These are phyloP conservation scores for Morus bassanus DNA, from an alignment of 2,797 vertebrate species.

Conservation along the genomic window DNA sequence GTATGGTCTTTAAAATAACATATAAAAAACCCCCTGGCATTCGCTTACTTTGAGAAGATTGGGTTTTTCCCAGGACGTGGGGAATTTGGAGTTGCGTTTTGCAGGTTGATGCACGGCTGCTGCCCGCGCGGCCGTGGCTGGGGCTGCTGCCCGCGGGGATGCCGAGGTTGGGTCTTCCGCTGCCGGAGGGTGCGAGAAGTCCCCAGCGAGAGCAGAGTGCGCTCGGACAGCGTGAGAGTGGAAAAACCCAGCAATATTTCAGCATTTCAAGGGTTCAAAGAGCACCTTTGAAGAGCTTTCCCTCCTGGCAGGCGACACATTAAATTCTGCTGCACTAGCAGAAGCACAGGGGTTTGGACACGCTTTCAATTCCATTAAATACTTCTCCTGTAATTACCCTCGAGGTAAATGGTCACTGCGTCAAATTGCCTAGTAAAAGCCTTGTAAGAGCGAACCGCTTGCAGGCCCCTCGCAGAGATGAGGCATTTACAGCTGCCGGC, in stretches of 20 bases:
- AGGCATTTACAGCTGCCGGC: background rate
- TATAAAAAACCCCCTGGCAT: background rate
- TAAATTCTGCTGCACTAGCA: conserved; percentile 43
- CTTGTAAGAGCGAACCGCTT: background rate
- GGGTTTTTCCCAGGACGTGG: background rate
- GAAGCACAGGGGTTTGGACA: conserved; percentile 40
- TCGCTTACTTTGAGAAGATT: background rate
- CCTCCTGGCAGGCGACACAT: conserved; percentile 44
- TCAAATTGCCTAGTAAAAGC: conserved; percentile 50
- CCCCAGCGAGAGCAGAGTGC: background rate
- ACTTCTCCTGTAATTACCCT: conserved; percentile 55
- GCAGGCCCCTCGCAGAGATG: background rate
- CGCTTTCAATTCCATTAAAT: conserved; percentile 50
- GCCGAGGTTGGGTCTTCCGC: background rate
- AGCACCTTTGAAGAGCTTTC: conserved; percentile 63
- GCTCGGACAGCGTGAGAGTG: background rate
- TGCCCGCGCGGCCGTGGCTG: background rate
- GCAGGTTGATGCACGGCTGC: rapidly evolving
- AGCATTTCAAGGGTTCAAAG: conserved; percentile 49
- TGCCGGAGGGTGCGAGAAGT: rapidly evolving
- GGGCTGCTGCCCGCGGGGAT: background rate
- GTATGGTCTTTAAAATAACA: background rate
- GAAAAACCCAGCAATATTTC: conserved; percentile 45
- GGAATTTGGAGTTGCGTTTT: background rate
- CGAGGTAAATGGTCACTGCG: conserved; percentile 61